Percentiles rank a stretch among this genome's conserved stretches.
Conservation (phyloP, 2,888 invertebrate genomes). For the Sepioteuthis lessoniana region DNA sequence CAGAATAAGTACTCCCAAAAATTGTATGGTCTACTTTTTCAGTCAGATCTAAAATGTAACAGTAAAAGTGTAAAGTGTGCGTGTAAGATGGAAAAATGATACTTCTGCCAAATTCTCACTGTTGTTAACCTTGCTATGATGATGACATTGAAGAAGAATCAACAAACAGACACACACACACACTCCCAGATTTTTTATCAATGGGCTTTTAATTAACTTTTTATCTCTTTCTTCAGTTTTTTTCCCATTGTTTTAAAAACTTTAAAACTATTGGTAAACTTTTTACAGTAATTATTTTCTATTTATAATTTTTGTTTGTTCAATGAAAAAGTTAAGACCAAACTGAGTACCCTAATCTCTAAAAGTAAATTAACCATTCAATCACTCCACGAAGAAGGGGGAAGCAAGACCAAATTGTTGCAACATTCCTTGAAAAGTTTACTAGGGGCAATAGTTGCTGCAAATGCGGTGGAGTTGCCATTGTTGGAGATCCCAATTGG, state of each 20-base stretch:
- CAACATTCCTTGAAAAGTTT: conserved; percentile 45
- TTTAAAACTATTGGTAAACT: no score
- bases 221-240: no score
- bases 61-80: not conserved
- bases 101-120: not conserved
- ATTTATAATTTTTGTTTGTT: not conserved
- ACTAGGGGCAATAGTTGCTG: not conserved
- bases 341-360: conserved; percentile 33
- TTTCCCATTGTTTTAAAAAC: no score
- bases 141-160: not conserved
- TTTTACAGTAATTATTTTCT: not conserved
- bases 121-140: conserved; percentile 8
- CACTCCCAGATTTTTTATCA: conserved; percentile 33
- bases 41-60: not conserved
- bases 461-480: not conserved
- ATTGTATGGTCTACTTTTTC: conserved; percentile 16
- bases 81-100: not conserved
- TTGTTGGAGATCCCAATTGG: conserved; percentile 24
- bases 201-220: not conserved
- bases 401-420: conserved; percentile 15
- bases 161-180: not conserved
- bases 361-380: not conserved
- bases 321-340: conserved; percentile 8
- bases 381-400: conserved; percentile 25
- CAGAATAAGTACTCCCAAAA: not conserved